phyloP scores from a whole-genome alignment of 2,113 vertebrate genomes.

The Eupsittula cactorum region DNA sequence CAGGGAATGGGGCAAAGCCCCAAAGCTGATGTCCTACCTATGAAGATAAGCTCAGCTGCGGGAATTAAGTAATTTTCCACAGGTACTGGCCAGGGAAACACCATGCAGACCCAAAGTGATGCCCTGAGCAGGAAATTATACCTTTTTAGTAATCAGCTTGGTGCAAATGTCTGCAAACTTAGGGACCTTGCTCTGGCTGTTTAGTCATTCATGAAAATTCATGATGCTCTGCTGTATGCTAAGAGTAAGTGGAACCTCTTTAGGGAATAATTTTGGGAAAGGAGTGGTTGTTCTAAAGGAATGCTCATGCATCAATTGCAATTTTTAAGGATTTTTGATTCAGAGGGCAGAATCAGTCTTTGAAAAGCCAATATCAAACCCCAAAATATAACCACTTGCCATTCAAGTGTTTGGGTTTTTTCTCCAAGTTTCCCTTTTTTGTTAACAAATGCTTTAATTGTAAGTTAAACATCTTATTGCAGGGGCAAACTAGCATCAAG shows the following conservation, averaged over 20 bases:
- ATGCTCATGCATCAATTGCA: neutral
- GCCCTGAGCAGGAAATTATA: neutral
- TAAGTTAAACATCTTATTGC: neutral
- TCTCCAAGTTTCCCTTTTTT: neutral
- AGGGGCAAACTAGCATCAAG: neutral
- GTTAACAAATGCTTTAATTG: neutral
- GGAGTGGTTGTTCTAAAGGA: neutral
- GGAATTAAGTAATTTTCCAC: neutral
- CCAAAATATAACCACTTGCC: neutral
- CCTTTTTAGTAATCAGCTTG: neutral
- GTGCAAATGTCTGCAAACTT: neutral
- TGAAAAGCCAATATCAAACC: neutral
- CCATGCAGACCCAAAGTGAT: neutral
- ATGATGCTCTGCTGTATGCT: too few relatives aligned
- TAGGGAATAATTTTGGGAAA: neutral
- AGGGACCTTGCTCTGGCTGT: neutral
- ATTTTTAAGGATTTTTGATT: neutral
- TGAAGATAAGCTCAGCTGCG: neutral
- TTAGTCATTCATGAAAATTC: too few relatives aligned
- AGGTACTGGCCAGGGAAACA: neutral
- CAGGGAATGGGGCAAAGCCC: neutral
- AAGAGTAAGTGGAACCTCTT: neutral
- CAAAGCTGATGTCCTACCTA: neutral
- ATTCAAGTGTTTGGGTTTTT: neutral
- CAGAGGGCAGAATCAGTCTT: neutral